phyloP scores from a whole-genome alignment of 2,113 vertebrate genomes.

The Reinhardtius hippoglossoides region DNA sequence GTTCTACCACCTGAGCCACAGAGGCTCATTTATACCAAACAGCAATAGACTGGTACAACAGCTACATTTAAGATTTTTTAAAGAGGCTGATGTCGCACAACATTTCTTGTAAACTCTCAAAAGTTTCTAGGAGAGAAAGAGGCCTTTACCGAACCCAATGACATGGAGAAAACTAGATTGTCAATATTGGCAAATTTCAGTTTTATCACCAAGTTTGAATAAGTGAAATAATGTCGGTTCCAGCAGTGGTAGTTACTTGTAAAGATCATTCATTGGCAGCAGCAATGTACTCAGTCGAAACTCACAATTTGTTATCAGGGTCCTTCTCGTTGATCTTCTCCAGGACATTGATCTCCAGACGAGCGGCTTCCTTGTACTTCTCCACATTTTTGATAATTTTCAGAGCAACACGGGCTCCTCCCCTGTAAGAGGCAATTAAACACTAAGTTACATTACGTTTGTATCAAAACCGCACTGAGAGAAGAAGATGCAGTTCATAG shows the following conservation, averaged over 20 bases:
- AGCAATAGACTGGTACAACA: background rate
- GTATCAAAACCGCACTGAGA: background rate
- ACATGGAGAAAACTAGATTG: background rate
- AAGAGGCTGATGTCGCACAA: background rate
- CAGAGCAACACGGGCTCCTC: slow-evolving; percentile 88
- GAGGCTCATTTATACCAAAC: background rate
- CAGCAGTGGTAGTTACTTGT: background rate
- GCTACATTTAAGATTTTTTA: background rate
- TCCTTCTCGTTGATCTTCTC: slow-evolving; percentile 97
- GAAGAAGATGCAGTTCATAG: background rate
- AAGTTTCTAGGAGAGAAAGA: background rate
- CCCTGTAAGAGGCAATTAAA: slow-evolving; percentile 74
- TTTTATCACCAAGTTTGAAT: too few relatives aligned
- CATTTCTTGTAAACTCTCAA: too few relatives aligned
- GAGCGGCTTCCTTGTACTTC: slow-evolving; percentile 97
- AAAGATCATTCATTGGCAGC: background rate
- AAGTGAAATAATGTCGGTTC: too few relatives aligned
- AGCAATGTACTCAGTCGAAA: background rate
- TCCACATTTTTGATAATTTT: slow-evolving; percentile 99
- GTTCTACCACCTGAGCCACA: background rate
- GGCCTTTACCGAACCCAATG: background rate
- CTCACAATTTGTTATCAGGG: slow-evolving; percentile 91
- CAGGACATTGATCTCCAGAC: slow-evolving; percentile 95
- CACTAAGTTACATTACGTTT: background rate
- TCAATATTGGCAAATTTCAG: background rate